Evolutionary conservation across 2,888 invertebrate species (phyloP).

Genomic region (Lathronympha strigana): DNA sequence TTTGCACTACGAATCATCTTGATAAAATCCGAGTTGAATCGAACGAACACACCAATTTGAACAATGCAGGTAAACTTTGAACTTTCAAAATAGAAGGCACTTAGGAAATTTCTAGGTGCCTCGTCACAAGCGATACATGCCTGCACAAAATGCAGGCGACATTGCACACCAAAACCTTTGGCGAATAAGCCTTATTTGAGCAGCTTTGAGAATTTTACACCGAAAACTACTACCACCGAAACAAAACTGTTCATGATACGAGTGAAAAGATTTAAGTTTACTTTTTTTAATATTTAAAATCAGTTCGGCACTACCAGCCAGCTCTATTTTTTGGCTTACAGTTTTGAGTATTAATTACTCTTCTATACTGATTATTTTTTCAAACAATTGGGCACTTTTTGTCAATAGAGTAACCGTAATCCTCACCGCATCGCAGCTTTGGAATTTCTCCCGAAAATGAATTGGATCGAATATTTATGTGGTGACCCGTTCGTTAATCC

Average conservation of each 20-base stretch:
- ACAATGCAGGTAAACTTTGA: slow-evolving; percentile 5
- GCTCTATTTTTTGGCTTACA: too few species aligned
- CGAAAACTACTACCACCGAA: neutral
- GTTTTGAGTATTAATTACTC: too few species aligned
- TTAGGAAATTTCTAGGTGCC: slow-evolving; percentile 15
- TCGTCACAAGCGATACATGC: slow-evolving; percentile 4
- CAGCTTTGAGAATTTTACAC: neutral
- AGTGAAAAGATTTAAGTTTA: neutral
- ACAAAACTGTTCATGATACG: neutral
- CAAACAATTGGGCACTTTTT: too few species aligned
- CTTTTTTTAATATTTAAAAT: neutral
- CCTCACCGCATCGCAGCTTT: too few species aligned
- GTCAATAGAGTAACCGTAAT: too few species aligned
- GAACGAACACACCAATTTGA: neutral
- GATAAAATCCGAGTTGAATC: neutral
- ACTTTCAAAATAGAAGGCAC: slow-evolving; percentile 17
- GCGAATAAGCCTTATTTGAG: slow-evolving; percentile 24
- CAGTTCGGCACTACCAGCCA: too few species aligned
- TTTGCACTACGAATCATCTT: neutral
- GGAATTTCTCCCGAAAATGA: too few species aligned
- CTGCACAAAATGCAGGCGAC: slow-evolving; percentile 22
- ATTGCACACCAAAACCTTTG: slow-evolving; percentile 18
- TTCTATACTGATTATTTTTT: too few species aligned
- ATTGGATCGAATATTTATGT: neutral
- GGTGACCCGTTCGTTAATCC: too few species aligned